A percentile compares a stretch with the other conserved stretches of the same genome.
Conservation (phyloP, 2,113 vertebrate species). For the Ceyx melanurus region DNA sequence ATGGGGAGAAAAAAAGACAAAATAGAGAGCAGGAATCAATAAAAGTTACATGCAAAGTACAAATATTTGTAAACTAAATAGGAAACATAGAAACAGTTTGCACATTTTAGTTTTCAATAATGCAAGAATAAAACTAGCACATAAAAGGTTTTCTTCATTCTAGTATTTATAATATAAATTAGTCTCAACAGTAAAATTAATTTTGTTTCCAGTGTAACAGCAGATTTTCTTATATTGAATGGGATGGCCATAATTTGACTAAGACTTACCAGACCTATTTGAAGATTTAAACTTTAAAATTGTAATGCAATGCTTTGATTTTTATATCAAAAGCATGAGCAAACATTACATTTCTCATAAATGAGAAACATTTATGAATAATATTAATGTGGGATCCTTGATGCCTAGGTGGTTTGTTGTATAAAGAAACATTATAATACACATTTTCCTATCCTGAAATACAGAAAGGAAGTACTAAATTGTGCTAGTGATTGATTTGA, state of each 20-base stretch:
- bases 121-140: not conserved
- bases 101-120: not conserved
- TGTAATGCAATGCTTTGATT: not conserved
- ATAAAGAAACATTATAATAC: not conserved
- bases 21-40: not conserved
- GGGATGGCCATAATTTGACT: not conserved
- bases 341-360: not conserved
- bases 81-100: not conserved
- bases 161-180: not conserved
- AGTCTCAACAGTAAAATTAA: not conserved
- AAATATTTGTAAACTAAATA: not conserved
- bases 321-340: not conserved
- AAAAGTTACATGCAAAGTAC: not conserved
- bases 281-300: not conserved
- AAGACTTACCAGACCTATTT: not conserved
- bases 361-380: not conserved
- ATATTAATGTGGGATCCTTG: not conserved
- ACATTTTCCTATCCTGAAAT: not conserved
- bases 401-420: not conserved
- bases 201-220: not conserved
- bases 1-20: not conserved
- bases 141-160: not conserved
- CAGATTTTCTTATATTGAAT: not conserved
- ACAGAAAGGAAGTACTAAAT: not conserved
- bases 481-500: not conserved